These are phyloP conservation scores for Chaitophorus viminalis DNA, from an alignment of 2,888 invertebrate species.

Conservation along the genomic window DNA sequence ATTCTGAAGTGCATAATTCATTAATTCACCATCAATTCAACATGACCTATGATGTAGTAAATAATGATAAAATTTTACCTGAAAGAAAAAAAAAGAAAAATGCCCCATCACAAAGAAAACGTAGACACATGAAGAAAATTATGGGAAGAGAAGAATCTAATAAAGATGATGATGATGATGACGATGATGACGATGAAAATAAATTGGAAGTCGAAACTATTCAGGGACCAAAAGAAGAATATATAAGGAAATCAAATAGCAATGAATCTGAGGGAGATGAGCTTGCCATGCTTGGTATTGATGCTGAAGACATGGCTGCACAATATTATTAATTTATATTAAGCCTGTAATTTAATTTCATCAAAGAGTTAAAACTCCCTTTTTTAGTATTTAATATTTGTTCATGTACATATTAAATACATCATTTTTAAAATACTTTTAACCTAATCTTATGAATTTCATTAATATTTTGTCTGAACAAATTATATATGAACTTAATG, in stretches of 20 bases:
- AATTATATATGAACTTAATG: slow-evolving; percentile 1
- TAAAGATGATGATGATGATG: slow-evolving; percentile 42
- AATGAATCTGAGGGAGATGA: slow-evolving; percentile 68
- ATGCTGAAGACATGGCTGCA: slow-evolving; percentile 80
- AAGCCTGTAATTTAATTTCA: background rate
- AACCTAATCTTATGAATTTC: background rate
- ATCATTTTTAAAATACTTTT: slow-evolving; percentile 11
- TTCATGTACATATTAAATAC: slow-evolving; percentile 1
- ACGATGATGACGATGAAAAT: slow-evolving; percentile 43
- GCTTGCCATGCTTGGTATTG: slow-evolving; percentile 85
- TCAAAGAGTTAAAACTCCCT: background rate
- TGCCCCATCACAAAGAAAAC: slow-evolving; percentile 68
- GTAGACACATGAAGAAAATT: slow-evolving; percentile 72
- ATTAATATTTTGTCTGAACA: background rate
- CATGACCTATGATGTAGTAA: slow-evolving; percentile 16
- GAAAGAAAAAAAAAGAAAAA: slow-evolving; percentile 67
- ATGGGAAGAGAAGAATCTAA: slow-evolving; percentile 66
- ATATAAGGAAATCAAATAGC: slow-evolving; percentile 54
- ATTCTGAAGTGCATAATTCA: slow-evolving; percentile 40
- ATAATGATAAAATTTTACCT: slow-evolving; percentile 26
- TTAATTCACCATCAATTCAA: slow-evolving; percentile 45
- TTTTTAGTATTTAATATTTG: slow-evolving; percentile 10
- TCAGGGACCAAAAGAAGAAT: slow-evolving; percentile 52
- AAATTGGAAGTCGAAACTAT: slow-evolving; percentile 20
- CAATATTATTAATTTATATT: slow-evolving; percentile 67